Conservation (phyloP, 2,797 vertebrate species). For the Balearica regulorum region DNA sequence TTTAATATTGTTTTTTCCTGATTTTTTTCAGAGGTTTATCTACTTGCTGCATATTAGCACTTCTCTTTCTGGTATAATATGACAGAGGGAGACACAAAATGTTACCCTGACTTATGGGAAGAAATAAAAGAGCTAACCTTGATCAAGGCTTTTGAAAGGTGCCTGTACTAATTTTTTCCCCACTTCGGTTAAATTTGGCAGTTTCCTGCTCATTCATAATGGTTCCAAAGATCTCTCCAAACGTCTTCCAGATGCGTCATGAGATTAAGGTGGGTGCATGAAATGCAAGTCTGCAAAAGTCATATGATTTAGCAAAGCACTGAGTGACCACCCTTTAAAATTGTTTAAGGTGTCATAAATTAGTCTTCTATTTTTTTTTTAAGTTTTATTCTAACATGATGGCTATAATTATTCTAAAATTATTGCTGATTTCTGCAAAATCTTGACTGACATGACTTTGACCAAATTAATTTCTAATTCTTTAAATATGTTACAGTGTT, state of each 20-base stretch:
- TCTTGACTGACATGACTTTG: background rate
- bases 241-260: background rate
- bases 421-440: background rate
- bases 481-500: background rate
- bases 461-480: background rate
- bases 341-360: background rate
- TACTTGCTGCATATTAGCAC: background rate
- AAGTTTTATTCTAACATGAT: background rate
- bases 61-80: background rate
- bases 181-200: background rate
- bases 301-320: background rate
- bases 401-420: background rate
- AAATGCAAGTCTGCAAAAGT: background rate
- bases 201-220: background rate
- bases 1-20: background rate
- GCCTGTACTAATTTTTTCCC: background rate
- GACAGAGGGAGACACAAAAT: background rate
- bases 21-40: background rate
- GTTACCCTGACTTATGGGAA: background rate
- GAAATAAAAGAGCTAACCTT: background rate
- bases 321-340: background rate
- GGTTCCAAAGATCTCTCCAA: background rate
- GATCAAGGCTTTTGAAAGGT: background rate
- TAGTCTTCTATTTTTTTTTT: background rate
- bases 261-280: background rate